These are phyloP conservation scores for Pandemis corylana DNA, from an alignment of 2,888 invertebrate genomes.

Conservation along the genomic window DNA sequence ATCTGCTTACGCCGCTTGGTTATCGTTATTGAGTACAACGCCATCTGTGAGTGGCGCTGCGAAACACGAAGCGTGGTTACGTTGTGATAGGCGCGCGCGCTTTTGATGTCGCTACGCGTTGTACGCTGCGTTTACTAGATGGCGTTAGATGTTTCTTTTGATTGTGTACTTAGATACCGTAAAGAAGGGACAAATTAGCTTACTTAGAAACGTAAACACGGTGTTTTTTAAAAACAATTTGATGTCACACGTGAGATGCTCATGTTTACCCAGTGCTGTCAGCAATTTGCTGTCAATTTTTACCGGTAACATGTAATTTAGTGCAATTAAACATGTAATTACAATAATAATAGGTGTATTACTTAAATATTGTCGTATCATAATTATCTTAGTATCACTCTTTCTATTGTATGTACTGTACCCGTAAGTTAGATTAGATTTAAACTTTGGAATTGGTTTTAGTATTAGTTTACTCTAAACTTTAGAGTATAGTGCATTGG, in stretches of 20 bases:
- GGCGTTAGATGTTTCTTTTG: conserved; percentile 10
- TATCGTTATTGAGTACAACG: conserved; percentile 1
- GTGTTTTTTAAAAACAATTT: not conserved
- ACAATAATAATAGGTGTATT: conserved; percentile 27
- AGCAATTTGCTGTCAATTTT: conserved; percentile 25
- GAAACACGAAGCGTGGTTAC: not conserved
- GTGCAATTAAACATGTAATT: conserved; percentile 34
- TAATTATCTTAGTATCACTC: conserved; percentile 8
- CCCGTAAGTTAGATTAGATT: too few species aligned
- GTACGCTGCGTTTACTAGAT: not conserved
- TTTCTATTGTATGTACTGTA: not conserved
- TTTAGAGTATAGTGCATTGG: too few species aligned
- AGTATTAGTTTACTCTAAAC: too few species aligned
- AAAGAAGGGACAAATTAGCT: too few species aligned
- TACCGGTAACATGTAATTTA: conserved; percentile 31
- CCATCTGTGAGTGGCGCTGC: conserved; percentile 18
- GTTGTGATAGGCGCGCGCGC: not conserved
- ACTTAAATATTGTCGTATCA: conserved; percentile 25
- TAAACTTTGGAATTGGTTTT: too few species aligned
- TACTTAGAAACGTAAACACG: not conserved
- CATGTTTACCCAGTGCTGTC: conserved; percentile 12
- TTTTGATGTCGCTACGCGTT: not conserved
- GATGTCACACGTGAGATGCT: not conserved
- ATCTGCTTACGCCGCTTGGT: not conserved
- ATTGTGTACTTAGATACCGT: not conserved